phyloP scores from a whole-genome alignment of 2,888 invertebrate species.

The Parnassius smintheus region DNA sequence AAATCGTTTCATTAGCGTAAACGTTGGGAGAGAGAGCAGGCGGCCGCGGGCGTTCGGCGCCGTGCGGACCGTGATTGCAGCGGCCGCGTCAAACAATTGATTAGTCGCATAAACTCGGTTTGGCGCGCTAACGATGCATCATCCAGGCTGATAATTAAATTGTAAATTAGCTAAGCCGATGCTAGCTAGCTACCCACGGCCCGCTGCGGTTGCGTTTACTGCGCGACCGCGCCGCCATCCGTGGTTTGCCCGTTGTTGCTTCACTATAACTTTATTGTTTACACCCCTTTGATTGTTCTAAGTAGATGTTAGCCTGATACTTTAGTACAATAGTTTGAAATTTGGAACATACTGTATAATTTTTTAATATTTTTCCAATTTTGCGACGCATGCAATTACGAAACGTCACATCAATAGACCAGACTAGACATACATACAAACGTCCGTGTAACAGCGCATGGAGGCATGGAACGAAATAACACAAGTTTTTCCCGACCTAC shows the following conservation, averaged over 20 bases:
- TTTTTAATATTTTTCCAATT: background rate
- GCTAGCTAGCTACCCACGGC: conserved; percentile 53
- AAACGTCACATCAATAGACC: conserved; percentile 7
- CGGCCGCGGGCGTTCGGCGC: conserved; percentile 37
- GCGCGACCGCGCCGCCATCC: conserved; percentile 28
- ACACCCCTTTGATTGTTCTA: conserved; percentile 23
- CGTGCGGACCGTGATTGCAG: conserved; percentile 70
- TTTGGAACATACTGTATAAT: background rate
- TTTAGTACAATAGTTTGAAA: background rate
- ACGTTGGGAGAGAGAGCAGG: conserved; percentile 30
- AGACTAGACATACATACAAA: conserved; percentile 12
- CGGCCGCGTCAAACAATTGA: conserved; percentile 81
- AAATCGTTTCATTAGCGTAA: conserved; percentile 31
- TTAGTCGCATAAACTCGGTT: conserved; percentile 81
- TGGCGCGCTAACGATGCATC: conserved; percentile 80
- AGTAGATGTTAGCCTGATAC: background rate
- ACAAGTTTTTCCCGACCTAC: conserved; percentile 54
- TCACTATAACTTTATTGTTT: conserved; percentile 27
- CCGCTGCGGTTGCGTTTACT: conserved; percentile 44
- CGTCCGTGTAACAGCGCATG: conserved; percentile 27
- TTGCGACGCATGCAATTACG: conserved; percentile 2
- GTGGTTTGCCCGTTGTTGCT: conserved; percentile 43
- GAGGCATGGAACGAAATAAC: conserved; percentile 38
- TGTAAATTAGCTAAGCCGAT: conserved; percentile 79
- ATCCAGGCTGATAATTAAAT: conserved; percentile 79